Base-by-base conservation (phyloP, 2,113 vertebrate genomes). In the Cyanocitta stelleri region DNA sequence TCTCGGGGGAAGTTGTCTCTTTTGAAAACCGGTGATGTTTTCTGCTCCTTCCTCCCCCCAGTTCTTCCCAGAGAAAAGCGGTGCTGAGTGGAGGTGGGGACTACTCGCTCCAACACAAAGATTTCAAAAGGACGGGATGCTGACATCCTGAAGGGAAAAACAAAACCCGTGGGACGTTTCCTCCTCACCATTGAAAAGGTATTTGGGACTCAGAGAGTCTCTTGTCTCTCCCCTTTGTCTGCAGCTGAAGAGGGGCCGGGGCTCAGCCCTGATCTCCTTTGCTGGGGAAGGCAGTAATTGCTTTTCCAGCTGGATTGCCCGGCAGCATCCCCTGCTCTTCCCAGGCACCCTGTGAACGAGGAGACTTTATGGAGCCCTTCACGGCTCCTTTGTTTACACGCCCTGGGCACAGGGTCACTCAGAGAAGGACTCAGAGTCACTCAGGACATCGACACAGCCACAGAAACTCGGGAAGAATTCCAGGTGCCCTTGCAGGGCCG, bases 281-380 rank as follows among this genome's bases (percentile, higher is more conserved):
- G 64, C 89, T 52, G 59, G 61, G 52, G 73, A 44, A 79, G 86
- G 64, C 87, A 49, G 24, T 62, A 71, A 97, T 88, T 84, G 67
- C 93, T 96, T 92, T 94, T 90, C 94, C 90, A 95, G 75, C 32
- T 73, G 94, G 33, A n/a, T 59, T 32, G n/a, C 68, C 75, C 44
- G 0, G 13, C 76, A 92, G 67, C 79, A 68, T 88, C 81, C 71
- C 26, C 55, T 51, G 33, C 51, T 61, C 49, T 35, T 49, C 75
- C 19, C 61, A 55, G 51, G 56, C 76, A 46, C n/a, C n/a, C 51
- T 19, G 6, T 11, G 30, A 69, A 33, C 19, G 32, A 69, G 32
- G 26, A 90, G 37, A 22, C 48, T 72, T 46, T 3, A 15, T 37
- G 41, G 63, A 78, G 43, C 33, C 32, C 72, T 71, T 18, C 33